Evolutionary conservation across 2,113 vertebrate genomes (phyloP), one percentile per base, ranked within the genome.

Genomic region (Notarius lentiginosus): DNA sequence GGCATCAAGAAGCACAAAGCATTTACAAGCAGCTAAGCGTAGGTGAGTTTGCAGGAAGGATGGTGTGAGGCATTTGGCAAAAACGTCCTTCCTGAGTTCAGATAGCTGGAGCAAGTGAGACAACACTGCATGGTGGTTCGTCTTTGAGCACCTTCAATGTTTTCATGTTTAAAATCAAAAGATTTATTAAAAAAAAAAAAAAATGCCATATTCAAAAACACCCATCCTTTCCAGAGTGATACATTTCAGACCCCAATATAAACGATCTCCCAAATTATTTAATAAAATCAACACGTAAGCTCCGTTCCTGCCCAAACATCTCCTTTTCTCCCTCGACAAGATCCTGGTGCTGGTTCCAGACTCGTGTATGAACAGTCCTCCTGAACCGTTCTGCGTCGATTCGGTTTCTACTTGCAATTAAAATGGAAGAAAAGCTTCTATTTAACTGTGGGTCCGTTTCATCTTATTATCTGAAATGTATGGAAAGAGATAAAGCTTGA

Each of bases 31-130:
- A 61, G 30, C 20, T 22, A 1, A 61, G 14, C 30, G 1, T 34
- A 56, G 76, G 11, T 2, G 12, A 56, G 5, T 22, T 41, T 27
- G 18, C 24, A 20, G 24, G 55, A 65, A 18, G n/a, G 49, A 53
- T 20, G 18, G 51, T 49, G 1, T 65, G 63, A 66, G n/a, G 47
- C 2, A 12, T 86, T 86, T 86, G 84, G 84, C 84, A 80, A 86
- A 77, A 58, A 77, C n/a, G 76, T 6, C 58, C 51, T 68, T 86
- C 85, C 85, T 86, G 85, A 86, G 85, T 0, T 70, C 68, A 18
- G 12, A 6, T 22, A 76, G 70, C 20, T 0, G 63, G 63, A 65
- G 63, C 63, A 24, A 63, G 34, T 12, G 1, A n/a, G 56, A 75
- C 49, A 76, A 68, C 49, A 84, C 65, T 18, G 20, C 30, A 27